Evolutionary conservation across 2,888 invertebrate species (phyloP), one percentile per base, ranked within the genome.

Genomic region (Oegoconia quadripuncta): DNA sequence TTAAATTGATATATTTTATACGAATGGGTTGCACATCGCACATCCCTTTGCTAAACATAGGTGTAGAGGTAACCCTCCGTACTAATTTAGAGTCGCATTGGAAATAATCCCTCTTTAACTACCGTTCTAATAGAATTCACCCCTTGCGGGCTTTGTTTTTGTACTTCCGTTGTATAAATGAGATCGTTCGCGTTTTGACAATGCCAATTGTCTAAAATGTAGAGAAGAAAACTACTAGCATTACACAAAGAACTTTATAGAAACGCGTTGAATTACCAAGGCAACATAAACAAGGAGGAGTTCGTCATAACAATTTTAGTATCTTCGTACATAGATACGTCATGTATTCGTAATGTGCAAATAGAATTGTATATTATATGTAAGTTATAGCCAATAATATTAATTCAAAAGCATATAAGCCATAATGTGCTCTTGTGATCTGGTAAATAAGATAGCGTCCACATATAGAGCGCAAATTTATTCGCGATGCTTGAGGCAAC

Each of bases 1-100:
- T 81, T 78, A 76, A 81, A 78, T 64, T 71, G 70, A 76, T 68
- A 79, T 78, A 77, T 80, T 82, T 79, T 79, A 84, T 76, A 72
- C 62, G 55, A 72, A 86, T 83, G 86, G 86, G 86, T 81, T 82
- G 71, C 67, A 59, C 54, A 61, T 61, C 60, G 64, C 69, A 63
- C 64, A 64, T 68, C 65, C 70, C 72, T 68, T 75, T 65, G 81
- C 82, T 77, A 81, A 80, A 82, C 79, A 74, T 77, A 78, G 71
- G 46, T 51, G 52, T 52, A 28, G 43, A n/a, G n/a, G n/a, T 53
- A 52, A 49, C 69, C 68, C 67, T 60, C 59, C 59, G 53, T n/a
- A 60, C 66, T 61, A 63, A 68, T 67, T 65, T 56, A 48, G 45
- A 60, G 49, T 53, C 60, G 69, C 71, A 64, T 74, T 76, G 68